phyloP scores from a whole-genome alignment of 2,113 vertebrate genomes.

The Cinclus mexicanus region DNA sequence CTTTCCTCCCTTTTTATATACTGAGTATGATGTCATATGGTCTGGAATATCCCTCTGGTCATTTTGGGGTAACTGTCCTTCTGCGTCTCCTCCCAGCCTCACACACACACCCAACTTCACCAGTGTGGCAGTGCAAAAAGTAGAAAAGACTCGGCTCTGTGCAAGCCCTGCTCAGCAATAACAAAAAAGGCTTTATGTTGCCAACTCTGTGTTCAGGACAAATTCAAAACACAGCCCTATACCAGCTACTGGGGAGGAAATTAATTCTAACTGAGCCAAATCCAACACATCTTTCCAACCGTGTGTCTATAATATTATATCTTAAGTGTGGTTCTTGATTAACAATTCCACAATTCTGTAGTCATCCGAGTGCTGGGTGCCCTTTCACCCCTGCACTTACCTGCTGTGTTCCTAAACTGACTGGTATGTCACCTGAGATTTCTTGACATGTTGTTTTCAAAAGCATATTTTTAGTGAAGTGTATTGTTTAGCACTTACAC shows the following conservation, averaged over 20 bases:
- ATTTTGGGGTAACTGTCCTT: not conserved
- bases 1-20: not conserved
- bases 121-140: fast-evolving
- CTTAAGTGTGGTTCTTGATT: not conserved
- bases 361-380: not conserved
- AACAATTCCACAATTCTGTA: not conserved
- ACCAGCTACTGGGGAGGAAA: not conserved
- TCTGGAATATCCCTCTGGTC: not conserved
- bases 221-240: not conserved
- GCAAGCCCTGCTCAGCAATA: not conserved
- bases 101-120: not conserved
- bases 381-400: not conserved
- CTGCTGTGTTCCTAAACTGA: not conserved
- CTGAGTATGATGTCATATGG: not conserved
- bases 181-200: not conserved
- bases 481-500: not conserved
- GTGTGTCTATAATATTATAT: not conserved
- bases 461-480: not conserved
- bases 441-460: not conserved
- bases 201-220: not conserved
- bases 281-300: not conserved
- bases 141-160: not conserved
- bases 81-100: not conserved
- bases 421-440: not conserved
- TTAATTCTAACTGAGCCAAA: not conserved